These are phyloP conservation scores for Loripinus fragilis DNA, from an alignment of 2,888 invertebrate species.

Conservation along the genomic window DNA sequence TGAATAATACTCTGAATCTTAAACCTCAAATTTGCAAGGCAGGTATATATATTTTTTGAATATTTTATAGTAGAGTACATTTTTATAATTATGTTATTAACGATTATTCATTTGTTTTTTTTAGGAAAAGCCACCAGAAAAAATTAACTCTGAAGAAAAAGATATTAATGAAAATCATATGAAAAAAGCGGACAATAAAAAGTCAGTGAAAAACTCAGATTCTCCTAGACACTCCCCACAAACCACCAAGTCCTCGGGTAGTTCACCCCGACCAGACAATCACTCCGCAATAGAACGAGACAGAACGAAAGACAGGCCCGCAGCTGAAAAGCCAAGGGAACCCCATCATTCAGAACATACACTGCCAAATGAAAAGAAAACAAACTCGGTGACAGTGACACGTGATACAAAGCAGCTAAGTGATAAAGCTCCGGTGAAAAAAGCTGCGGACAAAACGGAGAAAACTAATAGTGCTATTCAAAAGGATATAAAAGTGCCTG, in stretches of 20 bases:
- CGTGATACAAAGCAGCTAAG: constrained; percentile 14
- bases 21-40: too few relatives aligned
- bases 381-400: constrained; percentile 26
- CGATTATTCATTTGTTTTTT: too few relatives aligned
- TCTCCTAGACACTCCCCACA: constrained; percentile 7
- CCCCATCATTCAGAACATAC: constrained; percentile 31
- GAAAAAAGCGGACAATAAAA: constrained; percentile 31
- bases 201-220: constrained; percentile 26
- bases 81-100: too few relatives aligned
- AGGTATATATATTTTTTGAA: too few relatives aligned
- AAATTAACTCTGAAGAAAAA: constrained; percentile 26
- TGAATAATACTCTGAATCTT: too few relatives aligned
- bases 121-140: constrained; percentile 25
- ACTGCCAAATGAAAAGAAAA: background rate
- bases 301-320: constrained; percentile 8
- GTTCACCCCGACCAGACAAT: constrained; percentile 1
- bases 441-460: constrained; percentile 20
- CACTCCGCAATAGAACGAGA: constrained; percentile 13
- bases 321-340: constrained; percentile 25
- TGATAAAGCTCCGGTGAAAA: constrained; percentile 9
- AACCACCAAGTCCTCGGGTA: constrained; percentile 6
- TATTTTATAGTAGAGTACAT: too few relatives aligned
- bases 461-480: constrained; percentile 19
- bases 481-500: constrained; percentile 16
- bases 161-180: constrained; percentile 53